These are phyloP conservation scores for Thalassophryne amazonica DNA, from an alignment of 2,797 vertebrate genomes.

Conservation along the genomic window DNA sequence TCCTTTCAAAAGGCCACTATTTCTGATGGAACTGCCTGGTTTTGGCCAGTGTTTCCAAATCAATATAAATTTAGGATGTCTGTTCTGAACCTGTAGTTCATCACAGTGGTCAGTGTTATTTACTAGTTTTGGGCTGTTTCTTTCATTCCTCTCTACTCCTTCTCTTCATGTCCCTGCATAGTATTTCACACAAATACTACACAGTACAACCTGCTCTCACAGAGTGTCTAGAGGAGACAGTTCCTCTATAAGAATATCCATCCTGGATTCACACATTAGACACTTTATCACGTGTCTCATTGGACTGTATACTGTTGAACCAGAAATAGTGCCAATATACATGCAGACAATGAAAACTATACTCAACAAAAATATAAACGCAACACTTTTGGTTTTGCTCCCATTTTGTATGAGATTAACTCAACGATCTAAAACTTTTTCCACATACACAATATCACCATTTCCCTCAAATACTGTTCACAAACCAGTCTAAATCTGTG, in stretches of 20 bases:
- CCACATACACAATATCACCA: too few relatives aligned
- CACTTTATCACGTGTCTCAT: too few relatives aligned
- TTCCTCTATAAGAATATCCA: slow-evolving; percentile 18
- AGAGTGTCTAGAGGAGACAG: slow-evolving; percentile 40
- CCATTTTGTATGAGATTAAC: too few relatives aligned
- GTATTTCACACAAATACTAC: slow-evolving; percentile 40
- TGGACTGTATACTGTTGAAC: too few relatives aligned
- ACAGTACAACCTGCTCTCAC: slow-evolving; percentile 48
- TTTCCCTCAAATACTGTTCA: too few relatives aligned
- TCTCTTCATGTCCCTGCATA: slow-evolving; percentile 33
- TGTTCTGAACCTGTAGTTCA: slow-evolving; percentile 31
- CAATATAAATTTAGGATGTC: slow-evolving; percentile 54
- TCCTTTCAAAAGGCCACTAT: slow-evolving; percentile 14
- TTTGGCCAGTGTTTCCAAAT: slow-evolving; percentile 27
- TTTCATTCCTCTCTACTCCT: neutral
- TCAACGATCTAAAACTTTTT: too few relatives aligned
- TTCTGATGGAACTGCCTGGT: slow-evolving; percentile 22
- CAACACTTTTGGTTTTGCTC: too few relatives aligned
- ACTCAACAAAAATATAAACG: too few relatives aligned
- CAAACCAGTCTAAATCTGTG: too few relatives aligned
- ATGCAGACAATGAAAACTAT: too few relatives aligned
- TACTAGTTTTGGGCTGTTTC: slow-evolving; percentile 32
- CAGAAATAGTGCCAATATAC: too few relatives aligned
- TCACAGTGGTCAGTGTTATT: slow-evolving; percentile 47
- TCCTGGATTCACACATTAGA: slow-evolving; percentile 5